phyloP scores from a whole-genome alignment of 2,888 invertebrate species.

The Caenorhabditis sp. region DNA sequence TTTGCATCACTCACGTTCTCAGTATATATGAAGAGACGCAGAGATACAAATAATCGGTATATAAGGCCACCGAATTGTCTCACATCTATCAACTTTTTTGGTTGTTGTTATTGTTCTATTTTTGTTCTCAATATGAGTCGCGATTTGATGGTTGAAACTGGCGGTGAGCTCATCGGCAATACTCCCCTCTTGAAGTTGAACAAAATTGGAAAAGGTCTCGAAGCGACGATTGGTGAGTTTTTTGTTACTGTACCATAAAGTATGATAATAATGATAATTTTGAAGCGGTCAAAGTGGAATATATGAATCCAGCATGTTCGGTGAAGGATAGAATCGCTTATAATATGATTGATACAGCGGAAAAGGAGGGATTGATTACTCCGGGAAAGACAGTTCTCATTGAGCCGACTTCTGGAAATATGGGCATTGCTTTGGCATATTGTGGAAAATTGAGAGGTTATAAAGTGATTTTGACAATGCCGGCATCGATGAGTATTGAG shows the following conservation, averaged over 20 bases:
- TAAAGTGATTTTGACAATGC: constrained; percentile 68
- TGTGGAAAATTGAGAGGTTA: constrained; percentile 55
- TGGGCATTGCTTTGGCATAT: constrained; percentile 68
- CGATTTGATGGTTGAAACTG: constrained; percentile 38
- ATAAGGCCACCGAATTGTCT: background rate
- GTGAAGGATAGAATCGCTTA: constrained; percentile 69
- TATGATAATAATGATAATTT: too few species aligned
- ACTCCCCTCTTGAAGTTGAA: constrained; percentile 63
- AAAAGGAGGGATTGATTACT: constrained; percentile 57
- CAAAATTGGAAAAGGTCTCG: constrained; percentile 57
- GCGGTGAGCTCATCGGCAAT: constrained; percentile 57
- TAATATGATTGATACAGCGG: constrained; percentile 66
- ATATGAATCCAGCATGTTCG: constrained; percentile 67
- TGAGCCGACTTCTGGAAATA: constrained; percentile 68
- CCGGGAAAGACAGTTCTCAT: constrained; percentile 61
- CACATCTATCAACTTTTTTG: background rate
- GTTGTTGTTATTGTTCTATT: background rate
- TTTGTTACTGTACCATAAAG: too few species aligned
- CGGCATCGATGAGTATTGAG: constrained; percentile 67
- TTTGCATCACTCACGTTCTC: background rate
- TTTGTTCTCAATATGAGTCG: constrained; percentile 22
- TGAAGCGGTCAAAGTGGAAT: constrained; percentile 69
- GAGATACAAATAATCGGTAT: background rate
- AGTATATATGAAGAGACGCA: background rate
- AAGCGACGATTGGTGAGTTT: constrained; percentile 51